A percentile compares a stretch with the other conserved stretches of the same genome.
These are phyloP conservation scores for Sebastes diaconus DNA, from an alignment of 2,797 vertebrate species.

Conservation along the genomic window DNA sequence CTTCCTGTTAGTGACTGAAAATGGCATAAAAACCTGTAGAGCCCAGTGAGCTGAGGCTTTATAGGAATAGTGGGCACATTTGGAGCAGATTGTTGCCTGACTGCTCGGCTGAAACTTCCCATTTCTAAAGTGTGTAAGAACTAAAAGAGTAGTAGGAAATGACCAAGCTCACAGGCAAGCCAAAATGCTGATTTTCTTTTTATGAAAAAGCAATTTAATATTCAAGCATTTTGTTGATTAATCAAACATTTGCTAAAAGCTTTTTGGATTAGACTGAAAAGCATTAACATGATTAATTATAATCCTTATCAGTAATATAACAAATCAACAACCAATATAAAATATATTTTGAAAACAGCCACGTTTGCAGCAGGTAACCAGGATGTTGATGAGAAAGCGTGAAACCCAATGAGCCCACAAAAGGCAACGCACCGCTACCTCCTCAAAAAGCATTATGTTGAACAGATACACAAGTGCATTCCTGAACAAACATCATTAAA, in stretches of 20 bases:
- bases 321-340: neutral
- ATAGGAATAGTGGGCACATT: neutral
- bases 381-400: conserved; percentile 11
- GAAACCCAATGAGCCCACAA: neutral
- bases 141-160: neutral
- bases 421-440: neutral
- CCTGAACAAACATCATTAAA: conserved; percentile 13
- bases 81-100: neutral
- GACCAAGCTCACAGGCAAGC: neutral
- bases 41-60: neutral
- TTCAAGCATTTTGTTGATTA: neutral
- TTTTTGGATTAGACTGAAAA: neutral
- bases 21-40: neutral
- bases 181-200: neutral
- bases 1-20: conserved; percentile 7
- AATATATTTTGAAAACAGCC: neutral
- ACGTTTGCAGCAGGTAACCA: neutral
- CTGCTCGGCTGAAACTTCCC: neutral
- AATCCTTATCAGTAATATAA: neutral
- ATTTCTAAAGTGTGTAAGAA: neutral
- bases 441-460: neutral
- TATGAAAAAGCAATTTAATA: neutral
- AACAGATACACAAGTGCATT: conserved; percentile 2
- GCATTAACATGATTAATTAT: neutral
- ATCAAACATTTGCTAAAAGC: neutral